Evolutionary conservation across 2,113 vertebrate species (phyloP), one percentile per base, ranked within the genome.

Genomic region (Cheilinus undulatus): DNA sequence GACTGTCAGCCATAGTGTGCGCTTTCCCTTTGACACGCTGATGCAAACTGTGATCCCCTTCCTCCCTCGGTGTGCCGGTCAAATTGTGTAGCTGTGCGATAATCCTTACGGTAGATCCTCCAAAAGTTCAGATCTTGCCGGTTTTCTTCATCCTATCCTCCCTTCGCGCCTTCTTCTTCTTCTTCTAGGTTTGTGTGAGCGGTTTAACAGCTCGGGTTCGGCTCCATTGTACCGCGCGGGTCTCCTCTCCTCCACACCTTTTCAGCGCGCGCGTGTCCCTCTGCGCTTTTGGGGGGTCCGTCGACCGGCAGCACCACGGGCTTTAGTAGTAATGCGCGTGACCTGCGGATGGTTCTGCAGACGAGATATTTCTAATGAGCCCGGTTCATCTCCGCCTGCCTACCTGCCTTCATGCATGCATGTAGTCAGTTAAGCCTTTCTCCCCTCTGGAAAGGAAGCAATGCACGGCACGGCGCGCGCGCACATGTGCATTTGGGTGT

Each of bases 281-380:
- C 23, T 45, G 80, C 51, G 56, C 48, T 32, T 43, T 66, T 34
- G 32, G 14, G 52, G 66, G 38, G 43, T 80, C 83, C 38, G 62
- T 73, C 68, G 52, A 28, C 26, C 23, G 30, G 54, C 78, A 42
- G 84, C 58, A 34, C n/a, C 23, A 36, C 54, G 70, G 63, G 74
- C 63, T 60, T 79, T 73, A 67, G 85, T 80, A 82, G 75, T 73
- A 59, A 58, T 80, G 91, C 88, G 88, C 88, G 83, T 76, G 78
- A 69, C 85, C 86, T 61, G 59, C 20, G 3, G 45, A 76, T 46
- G 67, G 42, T 1, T 76, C 85, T 78, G 88, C 84, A 64, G 83
- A 80, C 46, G 59, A 23, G 64, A 46, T 67, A n/a, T n/a, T n/a
- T 85, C 48, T 84, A 86, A 88, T 71, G 81, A 85, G 69, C 54